phyloP scores from a whole-genome alignment of 2,113 vertebrate genomes.

The Pelmatolapia mariae region DNA sequence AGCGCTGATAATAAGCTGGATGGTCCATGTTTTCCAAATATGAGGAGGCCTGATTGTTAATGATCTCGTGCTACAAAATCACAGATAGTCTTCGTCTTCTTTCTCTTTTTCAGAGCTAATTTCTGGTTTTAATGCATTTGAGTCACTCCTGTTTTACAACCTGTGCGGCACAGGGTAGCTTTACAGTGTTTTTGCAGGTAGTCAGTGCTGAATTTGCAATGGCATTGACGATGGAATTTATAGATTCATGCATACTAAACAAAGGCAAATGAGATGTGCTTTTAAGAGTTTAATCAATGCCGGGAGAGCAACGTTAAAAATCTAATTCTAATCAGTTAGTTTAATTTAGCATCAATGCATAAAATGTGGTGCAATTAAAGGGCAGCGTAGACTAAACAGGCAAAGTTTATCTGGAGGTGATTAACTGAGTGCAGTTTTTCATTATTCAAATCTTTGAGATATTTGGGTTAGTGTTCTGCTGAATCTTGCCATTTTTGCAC shows the following conservation, averaged over 20 bases:
- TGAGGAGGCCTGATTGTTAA: not conserved
- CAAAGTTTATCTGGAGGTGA: not conserved
- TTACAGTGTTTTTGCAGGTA: not conserved
- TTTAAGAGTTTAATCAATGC: not conserved
- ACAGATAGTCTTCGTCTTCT: not conserved
- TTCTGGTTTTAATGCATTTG: not conserved
- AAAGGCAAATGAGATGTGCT: not conserved
- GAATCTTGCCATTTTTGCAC: slow-evolving; percentile 1
- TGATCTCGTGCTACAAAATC: not conserved
- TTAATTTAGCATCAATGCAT: not conserved
- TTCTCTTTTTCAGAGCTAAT: not conserved
- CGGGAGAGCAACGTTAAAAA: not conserved
- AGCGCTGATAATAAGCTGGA: not conserved
- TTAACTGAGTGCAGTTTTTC: slow-evolving; percentile 2
- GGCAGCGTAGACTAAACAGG: not conserved
- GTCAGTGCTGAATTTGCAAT: not conserved
- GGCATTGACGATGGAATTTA: not conserved
- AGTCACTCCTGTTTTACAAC: not conserved
- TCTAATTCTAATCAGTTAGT: not conserved
- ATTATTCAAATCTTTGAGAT: slow-evolving; percentile 12
- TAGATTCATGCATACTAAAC: not conserved
- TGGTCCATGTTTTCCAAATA: not conserved
- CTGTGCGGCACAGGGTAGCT: not conserved
- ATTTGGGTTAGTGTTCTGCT: slow-evolving; percentile 23
- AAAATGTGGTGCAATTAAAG: not conserved